Evolutionary conservation across 2,113 vertebrate species (phyloP).

Genomic region (Mus pahari): DNA sequence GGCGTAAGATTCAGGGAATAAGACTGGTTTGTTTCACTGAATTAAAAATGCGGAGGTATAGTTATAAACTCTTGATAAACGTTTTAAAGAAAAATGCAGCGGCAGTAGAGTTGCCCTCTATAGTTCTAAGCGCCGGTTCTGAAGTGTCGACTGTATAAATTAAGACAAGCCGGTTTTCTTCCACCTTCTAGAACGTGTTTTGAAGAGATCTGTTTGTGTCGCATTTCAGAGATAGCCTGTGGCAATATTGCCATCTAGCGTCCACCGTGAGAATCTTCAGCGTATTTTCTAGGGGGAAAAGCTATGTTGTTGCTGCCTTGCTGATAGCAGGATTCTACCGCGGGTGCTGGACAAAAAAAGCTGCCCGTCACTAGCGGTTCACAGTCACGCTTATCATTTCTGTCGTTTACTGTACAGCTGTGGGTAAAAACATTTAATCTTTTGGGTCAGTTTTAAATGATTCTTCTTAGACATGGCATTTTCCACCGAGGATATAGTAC

Average conservation of each 20-base stretch:
- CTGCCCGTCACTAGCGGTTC: background rate
- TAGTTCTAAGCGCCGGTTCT: background rate
- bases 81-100: background rate
- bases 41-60: background rate
- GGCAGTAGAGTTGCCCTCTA: background rate
- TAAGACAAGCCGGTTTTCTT: slow-evolving; percentile 34
- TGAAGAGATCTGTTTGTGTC: background rate
- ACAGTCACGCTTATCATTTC: background rate
- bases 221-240: background rate
- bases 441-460: background rate
- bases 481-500: background rate
- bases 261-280: background rate
- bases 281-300: background rate
- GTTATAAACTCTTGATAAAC: slow-evolving; percentile 22
- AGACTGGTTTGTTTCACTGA: background rate
- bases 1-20: background rate
- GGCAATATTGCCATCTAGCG: slow-evolving; percentile 64
- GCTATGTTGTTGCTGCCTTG: background rate
- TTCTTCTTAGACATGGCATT: background rate
- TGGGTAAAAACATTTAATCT: background rate
- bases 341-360: background rate
- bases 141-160: slow-evolving; percentile 9
- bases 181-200: slow-evolving; percentile 28
- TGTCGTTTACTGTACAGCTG: background rate
- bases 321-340: background rate